Percentiles rank a stretch among this genome's conserved stretches.
phyloP scores from a whole-genome alignment of 2,888 invertebrate species.

The Protodeltote pygarga region DNA sequence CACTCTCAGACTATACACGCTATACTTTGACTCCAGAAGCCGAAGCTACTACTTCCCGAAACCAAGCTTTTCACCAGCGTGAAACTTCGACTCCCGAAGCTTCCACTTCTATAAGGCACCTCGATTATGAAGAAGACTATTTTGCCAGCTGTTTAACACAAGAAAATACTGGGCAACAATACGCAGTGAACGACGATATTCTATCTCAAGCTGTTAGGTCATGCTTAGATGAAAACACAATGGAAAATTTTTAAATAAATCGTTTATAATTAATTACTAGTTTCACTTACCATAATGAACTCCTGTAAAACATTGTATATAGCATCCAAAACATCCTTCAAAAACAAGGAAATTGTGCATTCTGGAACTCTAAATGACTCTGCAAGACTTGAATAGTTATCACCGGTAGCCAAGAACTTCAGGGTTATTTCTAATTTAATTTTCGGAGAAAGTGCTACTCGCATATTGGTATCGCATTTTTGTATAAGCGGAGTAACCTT shows the following conservation, averaged over 20 bases:
- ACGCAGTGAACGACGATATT: slow-evolving; percentile 56
- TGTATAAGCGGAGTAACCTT: slow-evolving; percentile 48
- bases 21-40: slow-evolving; percentile 47
- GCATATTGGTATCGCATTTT: slow-evolving; percentile 49
- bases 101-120: slow-evolving; percentile 31
- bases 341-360: slow-evolving; percentile 56
- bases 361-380: slow-evolving; percentile 59
- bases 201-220: slow-evolving; percentile 54
- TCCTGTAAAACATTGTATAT: slow-evolving; percentile 50
- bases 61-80: slow-evolving; percentile 48
- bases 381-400: slow-evolving; percentile 54
- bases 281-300: slow-evolving; percentile 48
- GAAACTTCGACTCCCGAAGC: slow-evolving; percentile 44
- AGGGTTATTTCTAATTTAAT: slow-evolving; percentile 48
- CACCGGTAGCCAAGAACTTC: slow-evolving; percentile 46
- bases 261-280: slow-evolving; percentile 50
- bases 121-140: slow-evolving; percentile 57
- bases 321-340: slow-evolving; percentile 58
- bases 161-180: slow-evolving; percentile 59
- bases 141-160: slow-evolving; percentile 56
- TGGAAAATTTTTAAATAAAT: slow-evolving; percentile 50
- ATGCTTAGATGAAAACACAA: slow-evolving; percentile 46
- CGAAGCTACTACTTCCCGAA: slow-evolving; percentile 45
- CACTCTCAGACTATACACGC: slow-evolving; percentile 43
- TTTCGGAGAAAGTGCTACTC: slow-evolving; percentile 47